Evolutionary conservation across 1,140 invertebrate genomes (phyloP).

Genomic region (Alviniconcha marisindica): DNA sequence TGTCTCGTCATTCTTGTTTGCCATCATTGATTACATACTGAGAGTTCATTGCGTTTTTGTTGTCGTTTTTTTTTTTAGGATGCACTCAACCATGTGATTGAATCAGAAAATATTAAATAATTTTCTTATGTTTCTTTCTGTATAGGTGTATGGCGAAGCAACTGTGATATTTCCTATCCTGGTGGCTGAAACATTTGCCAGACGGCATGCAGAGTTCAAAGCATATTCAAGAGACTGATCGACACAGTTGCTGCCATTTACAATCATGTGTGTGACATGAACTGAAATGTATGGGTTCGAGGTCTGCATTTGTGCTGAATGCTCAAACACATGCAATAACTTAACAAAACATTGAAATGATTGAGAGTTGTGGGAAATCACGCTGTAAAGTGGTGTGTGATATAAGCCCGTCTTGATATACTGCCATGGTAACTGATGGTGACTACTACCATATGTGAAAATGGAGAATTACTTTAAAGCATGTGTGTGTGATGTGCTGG

Average conservation of each 20-base stretch:
- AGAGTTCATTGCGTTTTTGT: constrained; percentile 26
- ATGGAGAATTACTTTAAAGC: no score
- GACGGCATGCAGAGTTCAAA: constrained; percentile 63
- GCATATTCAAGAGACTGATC: constrained; percentile 18
- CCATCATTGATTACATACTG: background rate
- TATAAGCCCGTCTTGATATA: no score
- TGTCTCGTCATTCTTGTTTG: background rate
- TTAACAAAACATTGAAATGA: background rate
- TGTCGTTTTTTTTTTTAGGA: background rate
- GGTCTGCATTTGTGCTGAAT: background rate
- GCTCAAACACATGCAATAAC: background rate
- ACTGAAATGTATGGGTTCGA: background rate
- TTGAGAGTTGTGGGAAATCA: background rate
- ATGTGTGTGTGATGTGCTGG: no score
- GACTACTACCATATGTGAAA: no score
- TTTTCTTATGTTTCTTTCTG: background rate
- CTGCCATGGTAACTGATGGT: no score
- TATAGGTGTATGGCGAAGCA: constrained; percentile 94
- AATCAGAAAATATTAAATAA: no score
- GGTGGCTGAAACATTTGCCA: constrained; percentile 96
- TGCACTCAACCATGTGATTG: background rate
- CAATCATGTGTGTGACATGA: background rate
- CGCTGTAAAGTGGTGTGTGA: background rate
- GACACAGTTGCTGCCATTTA: background rate
- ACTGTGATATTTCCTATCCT: constrained; percentile 95